These are phyloP conservation scores for Nycticorax nycticorax DNA, from an alignment of 2,113 vertebrate species.

Conservation along the genomic window DNA sequence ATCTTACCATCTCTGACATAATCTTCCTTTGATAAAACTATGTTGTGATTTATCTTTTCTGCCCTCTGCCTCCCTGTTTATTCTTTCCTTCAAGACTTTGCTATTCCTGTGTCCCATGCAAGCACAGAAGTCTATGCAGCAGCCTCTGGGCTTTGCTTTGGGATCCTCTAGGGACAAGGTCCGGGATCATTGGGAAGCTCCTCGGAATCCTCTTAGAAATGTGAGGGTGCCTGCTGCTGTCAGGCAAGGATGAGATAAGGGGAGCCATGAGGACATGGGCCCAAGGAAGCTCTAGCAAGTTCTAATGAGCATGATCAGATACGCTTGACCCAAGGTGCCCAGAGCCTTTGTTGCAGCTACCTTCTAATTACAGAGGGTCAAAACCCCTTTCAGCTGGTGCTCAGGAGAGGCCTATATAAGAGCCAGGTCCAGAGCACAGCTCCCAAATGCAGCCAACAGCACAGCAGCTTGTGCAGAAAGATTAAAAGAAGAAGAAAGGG, in stretches of 20 bases:
- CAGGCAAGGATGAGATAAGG: neutral
- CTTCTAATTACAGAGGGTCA: neutral
- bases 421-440: neutral
- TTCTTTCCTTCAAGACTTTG: neutral
- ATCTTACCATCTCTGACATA: neutral
- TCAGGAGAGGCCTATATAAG: neutral
- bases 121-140: neutral
- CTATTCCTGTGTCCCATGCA: neutral
- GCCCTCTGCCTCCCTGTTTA: neutral
- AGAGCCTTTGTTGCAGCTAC: neutral
- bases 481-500: neutral
- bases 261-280: fast-evolving
- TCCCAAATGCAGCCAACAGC: neutral
- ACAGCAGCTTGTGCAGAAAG: neutral
- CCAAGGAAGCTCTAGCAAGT: neutral
- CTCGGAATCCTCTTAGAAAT: neutral
- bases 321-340: neutral
- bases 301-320: neutral
- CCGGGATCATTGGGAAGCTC: neutral
- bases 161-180: neutral
- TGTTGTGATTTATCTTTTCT: neutral
- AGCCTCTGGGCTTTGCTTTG: neutral
- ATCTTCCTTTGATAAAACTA: neutral
- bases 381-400: neutral
- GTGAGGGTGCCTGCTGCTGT: neutral